phyloP scores from a whole-genome alignment of 2,888 invertebrate species.

The Xestia rhomboidea region DNA sequence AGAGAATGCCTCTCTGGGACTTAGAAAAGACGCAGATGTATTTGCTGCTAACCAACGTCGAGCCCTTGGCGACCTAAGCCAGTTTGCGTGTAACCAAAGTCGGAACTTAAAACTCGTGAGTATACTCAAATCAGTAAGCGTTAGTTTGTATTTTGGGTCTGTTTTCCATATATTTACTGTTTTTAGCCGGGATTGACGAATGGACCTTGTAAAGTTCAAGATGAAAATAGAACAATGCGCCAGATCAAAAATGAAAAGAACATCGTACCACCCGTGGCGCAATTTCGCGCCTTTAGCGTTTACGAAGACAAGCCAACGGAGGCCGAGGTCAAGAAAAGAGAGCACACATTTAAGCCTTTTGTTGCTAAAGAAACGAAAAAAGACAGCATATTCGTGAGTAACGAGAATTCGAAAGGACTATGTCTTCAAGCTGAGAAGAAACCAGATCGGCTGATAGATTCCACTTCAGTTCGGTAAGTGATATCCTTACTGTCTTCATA shows the following conservation, averaged over 20 bases:
- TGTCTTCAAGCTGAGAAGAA: slow-evolving; percentile 82
- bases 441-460: slow-evolving; percentile 80
- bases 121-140: slow-evolving; percentile 62
- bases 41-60: slow-evolving; percentile 91
- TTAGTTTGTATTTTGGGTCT: slow-evolving; percentile 30
- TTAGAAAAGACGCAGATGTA: slow-evolving; percentile 89
- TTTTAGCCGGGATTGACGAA: slow-evolving; percentile 85
- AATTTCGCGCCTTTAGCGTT: slow-evolving; percentile 94
- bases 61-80: slow-evolving; percentile 92
- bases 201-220: slow-evolving; percentile 87
- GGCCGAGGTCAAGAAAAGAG: slow-evolving; percentile 84
- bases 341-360: slow-evolving; percentile 86
- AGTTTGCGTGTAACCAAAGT: slow-evolving; percentile 90
- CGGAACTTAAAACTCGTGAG: slow-evolving; percentile 90
- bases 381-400: slow-evolving; percentile 80
- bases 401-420: slow-evolving; percentile 82
- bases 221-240: slow-evolving; percentile 86
- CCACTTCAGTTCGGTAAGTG: slow-evolving; percentile 75
- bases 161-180: slow-evolving; percentile 52
- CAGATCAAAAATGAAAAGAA: slow-evolving; percentile 89
- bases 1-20: slow-evolving; percentile 92
- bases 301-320: slow-evolving; percentile 92
- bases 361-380: slow-evolving; percentile 83
- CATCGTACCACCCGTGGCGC: slow-evolving; percentile 92
- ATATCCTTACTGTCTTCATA: slow-evolving; percentile 4